These are phyloP conservation scores for Axis porcinus DNA, from an alignment of 2,113 vertebrate species.

Conservation along the genomic window DNA sequence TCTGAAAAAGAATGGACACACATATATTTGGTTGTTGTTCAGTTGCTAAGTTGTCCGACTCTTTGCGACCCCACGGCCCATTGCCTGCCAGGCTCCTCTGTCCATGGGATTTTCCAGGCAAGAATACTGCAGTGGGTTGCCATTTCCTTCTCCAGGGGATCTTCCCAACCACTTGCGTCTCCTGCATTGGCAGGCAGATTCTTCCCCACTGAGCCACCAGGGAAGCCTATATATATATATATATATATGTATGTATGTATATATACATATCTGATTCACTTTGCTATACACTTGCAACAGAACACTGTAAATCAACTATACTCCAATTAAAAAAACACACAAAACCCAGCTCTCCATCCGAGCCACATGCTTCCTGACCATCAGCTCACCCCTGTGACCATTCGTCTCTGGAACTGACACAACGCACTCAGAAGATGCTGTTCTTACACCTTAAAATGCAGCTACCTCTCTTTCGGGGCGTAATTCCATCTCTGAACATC, in stretches of 20 bases:
- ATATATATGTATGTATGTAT: rapidly evolving
- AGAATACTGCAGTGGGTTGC: background rate
- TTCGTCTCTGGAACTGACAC: background rate
- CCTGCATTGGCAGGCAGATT: background rate
- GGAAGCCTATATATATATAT: background rate
- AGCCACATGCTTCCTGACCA: background rate
- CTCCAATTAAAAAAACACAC: background rate
- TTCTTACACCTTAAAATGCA: background rate
- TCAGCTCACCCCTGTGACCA: background rate
- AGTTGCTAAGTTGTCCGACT: background rate
- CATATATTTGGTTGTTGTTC: background rate
- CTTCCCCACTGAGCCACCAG: background rate
- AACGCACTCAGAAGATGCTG: background rate
- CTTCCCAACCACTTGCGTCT: background rate
- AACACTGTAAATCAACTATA: background rate
- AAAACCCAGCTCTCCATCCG: background rate
- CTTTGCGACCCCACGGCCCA: background rate
- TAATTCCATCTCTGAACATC: background rate
- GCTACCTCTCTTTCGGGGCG: background rate
- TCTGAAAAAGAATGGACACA: background rate
- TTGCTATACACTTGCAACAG: background rate
- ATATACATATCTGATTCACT: background rate
- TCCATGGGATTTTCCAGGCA: background rate
- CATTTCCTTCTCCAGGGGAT: background rate
- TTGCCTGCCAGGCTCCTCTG: background rate